Percentiles rank a stretch among this genome's conserved stretches.
Evolutionary conservation across 2,113 vertebrate genomes (phyloP).

Genomic region (Elephas maximus): DNA sequence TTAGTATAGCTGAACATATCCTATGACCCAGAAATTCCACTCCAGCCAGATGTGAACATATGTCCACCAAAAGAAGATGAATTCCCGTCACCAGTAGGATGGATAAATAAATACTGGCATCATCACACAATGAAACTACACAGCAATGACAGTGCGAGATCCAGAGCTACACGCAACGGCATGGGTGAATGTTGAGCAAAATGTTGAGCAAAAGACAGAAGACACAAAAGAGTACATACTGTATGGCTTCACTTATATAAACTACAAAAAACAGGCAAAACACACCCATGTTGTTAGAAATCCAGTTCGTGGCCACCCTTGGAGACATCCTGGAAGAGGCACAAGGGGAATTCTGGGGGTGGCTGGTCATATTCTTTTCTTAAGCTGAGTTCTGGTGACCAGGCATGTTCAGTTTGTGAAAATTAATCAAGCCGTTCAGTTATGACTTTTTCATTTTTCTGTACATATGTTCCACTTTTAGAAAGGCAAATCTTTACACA

Average conservation of each 20-base stretch:
- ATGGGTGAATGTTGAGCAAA: neutral
- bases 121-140: neutral
- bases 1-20: neutral
- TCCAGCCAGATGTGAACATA: neutral
- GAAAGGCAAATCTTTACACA: neutral
- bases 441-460: conserved; percentile 49
- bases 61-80: neutral
- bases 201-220: neutral
- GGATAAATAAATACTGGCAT: neutral
- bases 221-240: neutral
- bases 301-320: neutral
- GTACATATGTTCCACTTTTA: neutral
- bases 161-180: neutral
- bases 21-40: neutral
- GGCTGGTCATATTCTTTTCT: neutral
- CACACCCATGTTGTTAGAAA: neutral
- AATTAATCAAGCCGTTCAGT: neutral
- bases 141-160: neutral
- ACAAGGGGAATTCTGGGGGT: neutral
- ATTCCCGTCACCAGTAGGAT: neutral
- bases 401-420: neutral
- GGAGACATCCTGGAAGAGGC: neutral
- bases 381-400: neutral
- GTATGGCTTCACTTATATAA: neutral
- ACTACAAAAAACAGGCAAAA: conserved; percentile 1